These are phyloP conservation scores for Ifrita kowaldi DNA, from an alignment of 2,113 vertebrate species.

Conservation along the genomic window DNA sequence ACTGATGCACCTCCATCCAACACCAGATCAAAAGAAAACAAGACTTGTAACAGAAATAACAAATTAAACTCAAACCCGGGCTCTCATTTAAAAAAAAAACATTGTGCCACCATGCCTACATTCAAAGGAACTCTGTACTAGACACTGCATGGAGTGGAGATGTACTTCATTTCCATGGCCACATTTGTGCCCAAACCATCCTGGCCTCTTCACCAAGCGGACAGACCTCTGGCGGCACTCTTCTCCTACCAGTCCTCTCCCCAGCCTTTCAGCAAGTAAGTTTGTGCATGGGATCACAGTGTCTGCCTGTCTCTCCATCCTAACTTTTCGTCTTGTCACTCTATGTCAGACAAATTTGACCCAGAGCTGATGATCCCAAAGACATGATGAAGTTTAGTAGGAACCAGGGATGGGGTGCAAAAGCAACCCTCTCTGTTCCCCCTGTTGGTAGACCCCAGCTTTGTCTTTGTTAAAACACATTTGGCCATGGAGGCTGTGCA, in stretches of 20 bases:
- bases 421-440: rapidly evolving
- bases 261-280: not conserved
- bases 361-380: not conserved
- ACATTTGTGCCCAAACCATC: not conserved
- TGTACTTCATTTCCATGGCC: not conserved
- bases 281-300: not conserved
- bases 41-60: not conserved
- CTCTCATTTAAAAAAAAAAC: not conserved
- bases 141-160: not conserved
- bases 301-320: not conserved
- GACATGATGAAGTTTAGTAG: not conserved
- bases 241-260: not conserved
- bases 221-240: not conserved
- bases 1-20: not conserved
- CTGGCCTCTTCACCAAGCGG: not conserved
- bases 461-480: not conserved
- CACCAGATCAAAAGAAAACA: not conserved
- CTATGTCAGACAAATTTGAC: not conserved
- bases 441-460: not conserved
- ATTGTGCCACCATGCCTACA: not conserved
- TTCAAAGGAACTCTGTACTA: not conserved
- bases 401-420: not conserved
- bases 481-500: not conserved
- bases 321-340: not conserved
- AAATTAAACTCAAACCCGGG: not conserved